phyloP scores from a whole-genome alignment of 2,113 vertebrate species.

The Colinus virginianus region DNA sequence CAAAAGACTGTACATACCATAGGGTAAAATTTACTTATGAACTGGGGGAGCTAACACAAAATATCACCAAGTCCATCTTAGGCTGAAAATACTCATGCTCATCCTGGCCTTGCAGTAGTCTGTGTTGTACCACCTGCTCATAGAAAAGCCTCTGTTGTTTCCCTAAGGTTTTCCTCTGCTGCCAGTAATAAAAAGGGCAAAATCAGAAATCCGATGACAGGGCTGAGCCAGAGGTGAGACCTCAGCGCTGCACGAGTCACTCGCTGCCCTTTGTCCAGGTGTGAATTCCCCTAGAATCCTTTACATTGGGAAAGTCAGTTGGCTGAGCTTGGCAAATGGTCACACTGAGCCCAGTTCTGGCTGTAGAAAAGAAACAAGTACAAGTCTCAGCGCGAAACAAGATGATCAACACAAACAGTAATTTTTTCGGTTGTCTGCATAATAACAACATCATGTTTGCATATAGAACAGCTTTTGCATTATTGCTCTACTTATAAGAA shows the following conservation, averaged over 20 bases:
- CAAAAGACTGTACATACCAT: slow-evolving; percentile 37
- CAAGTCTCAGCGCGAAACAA: slow-evolving; percentile 72
- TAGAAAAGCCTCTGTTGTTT: not conserved
- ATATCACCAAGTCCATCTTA: not conserved
- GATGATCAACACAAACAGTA: slow-evolving; percentile 62
- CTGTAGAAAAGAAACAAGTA: slow-evolving; percentile 59
- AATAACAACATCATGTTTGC: slow-evolving; percentile 82
- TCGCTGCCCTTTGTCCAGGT: not conserved
- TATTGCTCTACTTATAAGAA: slow-evolving; percentile 86
- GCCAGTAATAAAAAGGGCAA: not conserved
- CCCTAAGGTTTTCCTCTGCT: not conserved
- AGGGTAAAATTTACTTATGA: slow-evolving; percentile 39
- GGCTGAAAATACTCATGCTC: not conserved
- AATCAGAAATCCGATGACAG: not conserved
- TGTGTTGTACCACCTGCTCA: not conserved
- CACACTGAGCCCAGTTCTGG: slow-evolving; percentile 70
- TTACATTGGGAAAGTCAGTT: not conserved
- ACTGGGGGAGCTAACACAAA: slow-evolving; percentile 3
- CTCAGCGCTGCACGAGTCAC: not conserved
- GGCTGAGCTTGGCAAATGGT: slow-evolving; percentile 67
- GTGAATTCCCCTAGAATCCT: slow-evolving; percentile 4
- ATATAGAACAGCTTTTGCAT: slow-evolving; percentile 85
- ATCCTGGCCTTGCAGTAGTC: not conserved
- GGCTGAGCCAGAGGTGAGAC: not conserved
- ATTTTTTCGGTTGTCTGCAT: slow-evolving; percentile 74